Percentiles rank a stretch among this genome's conserved stretches.
Conservation (phyloP, 2,888 invertebrate genomes). For the Furcula furcula region DNA sequence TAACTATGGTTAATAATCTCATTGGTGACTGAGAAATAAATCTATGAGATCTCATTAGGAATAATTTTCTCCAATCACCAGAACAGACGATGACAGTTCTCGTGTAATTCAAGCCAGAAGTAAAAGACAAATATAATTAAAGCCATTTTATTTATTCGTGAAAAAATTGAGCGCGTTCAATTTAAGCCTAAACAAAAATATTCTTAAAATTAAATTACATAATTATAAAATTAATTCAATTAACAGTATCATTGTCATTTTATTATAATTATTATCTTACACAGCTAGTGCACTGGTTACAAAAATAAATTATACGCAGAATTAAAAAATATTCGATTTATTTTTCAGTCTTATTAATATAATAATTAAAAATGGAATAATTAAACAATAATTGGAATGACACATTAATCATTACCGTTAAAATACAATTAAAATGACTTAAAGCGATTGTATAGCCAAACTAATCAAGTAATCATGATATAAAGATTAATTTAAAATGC, state of each 20-base stretch:
- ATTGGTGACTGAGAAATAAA: too few species aligned
- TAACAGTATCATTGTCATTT: slow-evolving; percentile 17
- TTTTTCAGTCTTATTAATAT: slow-evolving; percentile 36
- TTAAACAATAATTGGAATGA: slow-evolving; percentile 28
- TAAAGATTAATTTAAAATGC: too few species aligned
- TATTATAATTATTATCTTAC: slow-evolving; percentile 14
- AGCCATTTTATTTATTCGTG: slow-evolving; percentile 73
- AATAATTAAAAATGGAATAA: slow-evolving; percentile 33
- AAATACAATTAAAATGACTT: background rate
- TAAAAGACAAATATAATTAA: too few species aligned
- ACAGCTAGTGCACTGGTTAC: slow-evolving; percentile 8
- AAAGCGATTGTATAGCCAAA: background rate
- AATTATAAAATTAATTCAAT: slow-evolving; percentile 35
- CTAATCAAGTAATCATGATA: too few species aligned
- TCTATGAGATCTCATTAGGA: too few species aligned
- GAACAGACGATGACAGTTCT: too few species aligned
- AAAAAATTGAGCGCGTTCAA: slow-evolving; percentile 75
- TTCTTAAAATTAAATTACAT: slow-evolving; percentile 39
- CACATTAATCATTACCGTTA: slow-evolving; percentile 16
- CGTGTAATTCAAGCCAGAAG: too few species aligned
- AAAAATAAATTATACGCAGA: slow-evolving; percentile 34
- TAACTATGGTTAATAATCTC: too few species aligned
- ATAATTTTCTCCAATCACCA: too few species aligned
- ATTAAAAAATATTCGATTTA: slow-evolving; percentile 32
- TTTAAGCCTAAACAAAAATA: slow-evolving; percentile 59